Base-by-base conservation (phyloP, 2,888 invertebrate species). In the Leptopilina myrica region DNA sequence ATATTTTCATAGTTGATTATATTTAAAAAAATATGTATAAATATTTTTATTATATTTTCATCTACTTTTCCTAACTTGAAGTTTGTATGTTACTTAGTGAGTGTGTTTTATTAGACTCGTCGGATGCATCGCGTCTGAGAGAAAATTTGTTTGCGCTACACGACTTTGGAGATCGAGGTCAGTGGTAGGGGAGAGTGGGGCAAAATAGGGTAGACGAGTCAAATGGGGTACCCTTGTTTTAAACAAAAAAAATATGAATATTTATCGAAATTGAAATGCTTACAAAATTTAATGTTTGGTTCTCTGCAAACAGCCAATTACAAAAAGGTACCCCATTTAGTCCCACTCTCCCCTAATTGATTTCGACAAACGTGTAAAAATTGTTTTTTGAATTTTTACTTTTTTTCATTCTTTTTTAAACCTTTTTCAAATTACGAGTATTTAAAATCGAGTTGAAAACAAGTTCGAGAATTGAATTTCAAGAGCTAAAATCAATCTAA, bases 91-190 rank as follows among this genome's bases (percentile, higher is more conserved):
- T 20, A 14, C 9, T 33, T n/a, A 33, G 33, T 20, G 9, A 8
- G 8, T 20, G 26, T 53, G 73, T 73, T 56, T 56, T 73, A 73
- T 73, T 73, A 26, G 5, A 73, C 33, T 33, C 26, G 49, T 73
- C 40, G 53, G 73, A 53, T 73, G 33, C 56, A 73, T 56, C 56
- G 56, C 8, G 33, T 4, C 33, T 56, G 53, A 53, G 33, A 33
- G 53, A 56, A 56, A 53, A 73, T 56, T 73, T 73, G 56, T 73
- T 73, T 56, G 53, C 56, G 33, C 73, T 56, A 73, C 56, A 56
- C 26, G 56, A 33, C 73, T 73, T 73, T 12, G 14, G 56, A 53
- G 8, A 73, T 73, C 40, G 73, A 73, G 73, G 73, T 73, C 73
- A 73, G 33, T 73, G 1, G 49, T 11, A 49, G 49, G 20, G 20